Evolutionary conservation across 2,797 vertebrate species (phyloP).

Genomic region (Botia almorhae): DNA sequence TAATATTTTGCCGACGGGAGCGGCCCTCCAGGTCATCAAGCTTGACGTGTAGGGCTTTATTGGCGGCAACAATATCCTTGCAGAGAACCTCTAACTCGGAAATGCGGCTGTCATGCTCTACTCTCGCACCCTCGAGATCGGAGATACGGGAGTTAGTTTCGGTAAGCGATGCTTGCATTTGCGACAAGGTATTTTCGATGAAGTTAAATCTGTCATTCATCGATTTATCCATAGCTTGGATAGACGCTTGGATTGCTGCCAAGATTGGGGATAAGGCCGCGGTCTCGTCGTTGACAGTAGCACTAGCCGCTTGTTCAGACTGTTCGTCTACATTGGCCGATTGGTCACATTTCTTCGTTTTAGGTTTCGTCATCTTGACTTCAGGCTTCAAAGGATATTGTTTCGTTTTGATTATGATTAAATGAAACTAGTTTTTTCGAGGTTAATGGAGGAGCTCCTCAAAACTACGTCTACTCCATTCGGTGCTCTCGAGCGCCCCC

Average conservation of each 20-base stretch:
- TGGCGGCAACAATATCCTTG: not conserved
- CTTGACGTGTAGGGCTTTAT: not conserved
- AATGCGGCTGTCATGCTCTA: not conserved
- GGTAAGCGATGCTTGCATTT: not conserved
- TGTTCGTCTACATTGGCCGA: not conserved
- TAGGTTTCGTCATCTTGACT: not conserved
- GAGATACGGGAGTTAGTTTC: not conserved
- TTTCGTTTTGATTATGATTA: not conserved
- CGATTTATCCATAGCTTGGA: not conserved
- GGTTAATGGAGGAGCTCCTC: not conserved
- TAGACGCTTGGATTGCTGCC: not conserved
- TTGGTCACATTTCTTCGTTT: not conserved
- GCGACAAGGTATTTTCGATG: not conserved
- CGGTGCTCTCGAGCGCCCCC: not conserved
- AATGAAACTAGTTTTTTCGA: not conserved
- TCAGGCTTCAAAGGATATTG: not conserved
- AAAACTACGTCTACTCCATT: not conserved
- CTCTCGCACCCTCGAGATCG: not conserved
- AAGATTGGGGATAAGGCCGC: not conserved
- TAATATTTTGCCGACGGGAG: not conserved
- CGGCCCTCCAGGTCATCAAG: constrained; percentile 3
- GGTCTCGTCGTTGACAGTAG: not conserved
- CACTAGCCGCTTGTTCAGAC: not conserved
- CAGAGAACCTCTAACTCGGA: not conserved
- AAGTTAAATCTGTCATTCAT: constrained; percentile 1